These are phyloP conservation scores for Protaetia brevitarsis DNA, from an alignment of 1,140 invertebrate species.

Conservation along the genomic window DNA sequence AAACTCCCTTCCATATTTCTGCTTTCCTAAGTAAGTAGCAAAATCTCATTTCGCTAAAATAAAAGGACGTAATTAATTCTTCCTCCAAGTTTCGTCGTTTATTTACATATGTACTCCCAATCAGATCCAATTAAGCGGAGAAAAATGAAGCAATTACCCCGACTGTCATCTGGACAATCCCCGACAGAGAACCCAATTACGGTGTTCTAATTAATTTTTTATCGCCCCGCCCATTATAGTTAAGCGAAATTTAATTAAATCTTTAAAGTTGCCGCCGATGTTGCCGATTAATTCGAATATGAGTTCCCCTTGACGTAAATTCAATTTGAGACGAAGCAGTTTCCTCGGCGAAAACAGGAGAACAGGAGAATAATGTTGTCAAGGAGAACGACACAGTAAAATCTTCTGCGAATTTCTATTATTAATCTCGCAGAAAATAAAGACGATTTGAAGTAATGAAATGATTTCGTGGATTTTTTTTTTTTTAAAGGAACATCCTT, in stretches of 20 bases:
- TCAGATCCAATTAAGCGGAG: not conserved
- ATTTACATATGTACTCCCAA: not conserved
- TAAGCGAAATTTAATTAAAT: not conserved
- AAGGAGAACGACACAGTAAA: too few relatives aligned
- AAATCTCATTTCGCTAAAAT: not conserved
- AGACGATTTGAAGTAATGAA: too few relatives aligned
- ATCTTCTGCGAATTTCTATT: too few relatives aligned
- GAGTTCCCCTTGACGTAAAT: too few relatives aligned
- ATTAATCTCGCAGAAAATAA: too few relatives aligned
- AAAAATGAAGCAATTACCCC: not conserved
- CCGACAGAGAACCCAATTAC: conserved; percentile 8
- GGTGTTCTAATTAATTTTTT: conserved; percentile 4
- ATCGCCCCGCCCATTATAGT: not conserved
- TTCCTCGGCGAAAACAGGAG: not conserved
- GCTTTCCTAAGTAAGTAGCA: too few relatives aligned
- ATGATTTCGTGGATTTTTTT: too few relatives aligned
- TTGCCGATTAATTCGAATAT: not conserved
- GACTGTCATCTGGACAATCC: not conserved
- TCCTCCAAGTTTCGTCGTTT: not conserved
- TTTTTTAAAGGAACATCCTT: too few relatives aligned
- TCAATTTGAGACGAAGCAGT: too few relatives aligned
- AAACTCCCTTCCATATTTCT: too few relatives aligned
- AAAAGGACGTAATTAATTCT: not conserved
- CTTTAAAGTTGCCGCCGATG: not conserved
- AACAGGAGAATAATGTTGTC: too few relatives aligned